Evolutionary conservation across 2,888 invertebrate species (phyloP).

Genomic region (Thymelicus lineola): DNA sequence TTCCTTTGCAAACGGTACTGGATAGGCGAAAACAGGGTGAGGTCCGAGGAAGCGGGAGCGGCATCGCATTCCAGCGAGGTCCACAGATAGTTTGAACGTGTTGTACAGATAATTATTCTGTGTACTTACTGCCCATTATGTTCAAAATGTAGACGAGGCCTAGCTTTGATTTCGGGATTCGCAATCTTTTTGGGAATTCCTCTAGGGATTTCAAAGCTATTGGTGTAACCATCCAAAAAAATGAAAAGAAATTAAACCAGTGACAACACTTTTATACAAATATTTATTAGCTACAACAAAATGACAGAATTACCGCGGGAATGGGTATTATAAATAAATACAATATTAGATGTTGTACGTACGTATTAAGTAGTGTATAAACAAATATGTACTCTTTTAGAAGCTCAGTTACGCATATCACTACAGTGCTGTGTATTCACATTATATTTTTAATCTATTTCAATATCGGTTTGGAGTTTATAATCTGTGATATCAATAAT

Average conservation of each 20-base stretch:
- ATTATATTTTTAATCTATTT: slow-evolving; percentile 55
- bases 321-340: slow-evolving; percentile 61
- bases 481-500: not conserved
- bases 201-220: no score
- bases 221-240: no score
- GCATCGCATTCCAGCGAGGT: no score
- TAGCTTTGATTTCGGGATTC: no score
- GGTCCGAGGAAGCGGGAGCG: no score
- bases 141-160: no score
- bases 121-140: no score
- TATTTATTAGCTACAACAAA: slow-evolving; percentile 83
- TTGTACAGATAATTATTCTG: no score
- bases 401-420: slow-evolving; percentile 84
- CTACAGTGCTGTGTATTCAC: slow-evolving; percentile 83
- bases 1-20: no score
- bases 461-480: slow-evolving; percentile 69
- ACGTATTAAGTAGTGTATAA: slow-evolving; percentile 73
- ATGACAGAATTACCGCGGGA: slow-evolving; percentile 60
- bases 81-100: no score
- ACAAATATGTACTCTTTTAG: slow-evolving; percentile 71
- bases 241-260: slow-evolving; percentile 41
- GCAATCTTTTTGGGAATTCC: no score
- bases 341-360: slow-evolving; percentile 53
- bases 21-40: no score
- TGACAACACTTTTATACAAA: slow-evolving; percentile 63